Conservation (phyloP, 2,888 invertebrate species). For the Blastobasis lacticolella region DNA sequence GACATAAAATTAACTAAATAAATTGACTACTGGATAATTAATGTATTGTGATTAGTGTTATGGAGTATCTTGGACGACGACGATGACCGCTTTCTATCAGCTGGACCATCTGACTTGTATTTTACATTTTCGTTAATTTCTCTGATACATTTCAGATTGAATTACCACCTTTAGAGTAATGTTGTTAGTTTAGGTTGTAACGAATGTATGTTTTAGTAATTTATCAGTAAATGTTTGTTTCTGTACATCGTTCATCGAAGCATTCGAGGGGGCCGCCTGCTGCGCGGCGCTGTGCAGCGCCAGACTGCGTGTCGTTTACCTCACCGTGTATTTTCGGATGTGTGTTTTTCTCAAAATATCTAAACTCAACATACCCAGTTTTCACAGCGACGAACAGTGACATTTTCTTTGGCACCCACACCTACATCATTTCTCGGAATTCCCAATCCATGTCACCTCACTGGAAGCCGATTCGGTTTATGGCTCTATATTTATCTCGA, state of each 20-base stretch:
- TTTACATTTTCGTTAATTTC: no score
- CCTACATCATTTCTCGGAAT: constrained; percentile 5
- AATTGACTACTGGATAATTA: no score
- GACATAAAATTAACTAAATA: no score
- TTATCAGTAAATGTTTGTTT: no score
- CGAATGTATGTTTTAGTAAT: constrained; percentile 12
- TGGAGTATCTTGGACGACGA: no score
- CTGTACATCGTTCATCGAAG: not conserved
- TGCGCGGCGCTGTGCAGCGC: not conserved
- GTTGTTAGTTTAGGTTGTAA: no score
- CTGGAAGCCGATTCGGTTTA: not conserved
- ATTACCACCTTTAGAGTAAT: no score
- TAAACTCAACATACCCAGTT: constrained; percentile 14
- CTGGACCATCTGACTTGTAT: no score
- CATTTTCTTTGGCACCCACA: constrained; percentile 30
- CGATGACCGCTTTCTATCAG: no score
- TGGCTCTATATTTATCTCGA: no score
- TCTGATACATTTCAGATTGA: no score
- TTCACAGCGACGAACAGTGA: constrained; percentile 18
- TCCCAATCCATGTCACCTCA: not conserved
- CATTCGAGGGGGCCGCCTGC: constrained; percentile 1
- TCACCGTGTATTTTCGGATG: constrained; percentile 30
- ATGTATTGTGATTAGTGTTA: no score
- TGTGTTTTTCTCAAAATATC: constrained; percentile 29
- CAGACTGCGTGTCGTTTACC: constrained; percentile 35